Percentiles rank a stretch among this genome's conserved stretches.
These are phyloP conservation scores for Bryconaethiops microstoma DNA, from an alignment of 2,797 vertebrate species.

Conservation along the genomic window DNA sequence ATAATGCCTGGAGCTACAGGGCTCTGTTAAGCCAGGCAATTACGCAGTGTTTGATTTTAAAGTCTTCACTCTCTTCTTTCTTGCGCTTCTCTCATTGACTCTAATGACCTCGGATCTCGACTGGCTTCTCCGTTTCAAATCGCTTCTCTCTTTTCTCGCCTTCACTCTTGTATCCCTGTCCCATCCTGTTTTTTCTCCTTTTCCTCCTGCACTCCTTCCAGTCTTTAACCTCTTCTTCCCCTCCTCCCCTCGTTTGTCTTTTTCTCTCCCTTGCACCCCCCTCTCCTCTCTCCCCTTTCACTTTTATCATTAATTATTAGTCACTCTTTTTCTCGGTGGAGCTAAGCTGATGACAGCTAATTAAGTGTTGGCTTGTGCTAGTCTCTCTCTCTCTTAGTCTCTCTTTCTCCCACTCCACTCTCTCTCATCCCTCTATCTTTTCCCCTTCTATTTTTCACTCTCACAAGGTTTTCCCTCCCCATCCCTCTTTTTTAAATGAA, in stretches of 20 bases:
- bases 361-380: constrained; percentile 69
- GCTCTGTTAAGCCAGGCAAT: constrained; percentile 57
- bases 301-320: constrained; percentile 84
- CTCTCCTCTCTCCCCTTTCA: constrained; percentile 47
- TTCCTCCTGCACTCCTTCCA: constrained; percentile 30
- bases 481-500: constrained; percentile 36
- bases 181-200: background rate
- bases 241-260: constrained; percentile 60
- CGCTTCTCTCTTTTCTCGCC: constrained; percentile 46
- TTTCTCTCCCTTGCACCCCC: constrained; percentile 58
- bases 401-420: background rate
- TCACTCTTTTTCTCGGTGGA: constrained; percentile 75
- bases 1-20: constrained; percentile 36
- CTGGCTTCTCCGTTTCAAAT: constrained; percentile 55
- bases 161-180: background rate
- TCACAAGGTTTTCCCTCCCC: background rate
- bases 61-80: constrained; percentile 50
- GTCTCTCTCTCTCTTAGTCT: constrained; percentile 4
- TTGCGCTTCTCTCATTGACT: constrained; percentile 59
- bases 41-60: constrained; percentile 58
- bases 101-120: constrained; percentile 53
- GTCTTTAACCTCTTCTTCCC: constrained; percentile 49
- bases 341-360: constrained; percentile 83
- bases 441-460: constrained; percentile 31
- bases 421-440: constrained; percentile 17